Percentiles rank a stretch among this genome's conserved stretches.
Conservation (phyloP, 2,113 vertebrate species). For the Mastomys coucha region DNA sequence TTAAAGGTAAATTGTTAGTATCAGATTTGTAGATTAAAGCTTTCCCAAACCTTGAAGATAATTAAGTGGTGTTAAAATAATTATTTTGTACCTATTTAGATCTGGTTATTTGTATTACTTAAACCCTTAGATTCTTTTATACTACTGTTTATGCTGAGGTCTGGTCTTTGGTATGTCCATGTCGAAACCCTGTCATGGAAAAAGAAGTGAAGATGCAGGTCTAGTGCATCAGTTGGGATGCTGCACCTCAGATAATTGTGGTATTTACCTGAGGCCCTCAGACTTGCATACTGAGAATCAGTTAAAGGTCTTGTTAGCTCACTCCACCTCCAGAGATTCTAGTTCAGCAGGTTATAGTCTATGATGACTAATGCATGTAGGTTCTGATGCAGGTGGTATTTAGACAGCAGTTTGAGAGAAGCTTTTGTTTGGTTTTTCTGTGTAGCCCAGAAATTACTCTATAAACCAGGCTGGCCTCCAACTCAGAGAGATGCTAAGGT, state of each 20-base stretch:
- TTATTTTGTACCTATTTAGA: conserved; percentile 66
- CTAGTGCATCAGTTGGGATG: neutral
- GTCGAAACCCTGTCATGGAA: neutral
- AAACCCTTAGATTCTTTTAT: conserved; percentile 51
- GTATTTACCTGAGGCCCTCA: conserved; percentile 28
- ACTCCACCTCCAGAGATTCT: conserved; percentile 32
- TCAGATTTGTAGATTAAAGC: conserved; percentile 68
- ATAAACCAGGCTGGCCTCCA: neutral
- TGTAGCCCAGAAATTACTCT: neutral
- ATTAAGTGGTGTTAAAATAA: conserved; percentile 68
- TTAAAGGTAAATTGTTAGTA: conserved; percentile 74
- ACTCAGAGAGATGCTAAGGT: neutral
- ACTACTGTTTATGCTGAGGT: conserved; percentile 31
- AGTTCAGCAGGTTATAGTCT: conserved; percentile 59
- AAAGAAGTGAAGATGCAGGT: neutral
- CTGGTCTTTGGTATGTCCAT: neutral
- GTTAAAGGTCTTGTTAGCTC: conserved; percentile 51
- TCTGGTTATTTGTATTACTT: conserved; percentile 60
- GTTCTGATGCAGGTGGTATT: conserved; percentile 40
- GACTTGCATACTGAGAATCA: conserved; percentile 13
- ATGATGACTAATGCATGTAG: conserved; percentile 48
- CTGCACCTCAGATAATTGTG: neutral
- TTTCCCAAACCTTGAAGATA: conserved; percentile 74
- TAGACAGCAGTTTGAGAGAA: conserved; percentile 17
- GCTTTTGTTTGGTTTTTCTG: neutral